Evolutionary conservation across 1,140 invertebrate genomes (phyloP).

Genomic region (Hesperophylax magnus): DNA sequence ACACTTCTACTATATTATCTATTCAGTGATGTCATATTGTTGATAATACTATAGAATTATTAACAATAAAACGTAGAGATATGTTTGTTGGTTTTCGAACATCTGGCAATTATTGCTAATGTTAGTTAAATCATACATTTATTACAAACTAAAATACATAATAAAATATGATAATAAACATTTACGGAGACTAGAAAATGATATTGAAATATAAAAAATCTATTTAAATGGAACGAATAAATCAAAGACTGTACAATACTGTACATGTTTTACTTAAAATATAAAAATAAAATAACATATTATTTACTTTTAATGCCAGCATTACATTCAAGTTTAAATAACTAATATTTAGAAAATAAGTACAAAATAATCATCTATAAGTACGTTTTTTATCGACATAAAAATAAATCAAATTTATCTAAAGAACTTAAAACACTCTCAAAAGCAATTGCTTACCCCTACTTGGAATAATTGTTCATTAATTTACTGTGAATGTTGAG

Average conservation of each 20-base stretch:
- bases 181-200: conserved; percentile 20
- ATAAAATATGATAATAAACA: not conserved
- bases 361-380: conserved; percentile 46
- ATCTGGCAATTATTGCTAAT: not conserved
- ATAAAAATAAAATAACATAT: conserved; percentile 4
- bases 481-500: too few relatives aligned
- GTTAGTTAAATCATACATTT: not conserved
- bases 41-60: too few relatives aligned
- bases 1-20: too few relatives aligned
- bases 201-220: conserved; percentile 33
- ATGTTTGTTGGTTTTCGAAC: too few relatives aligned
- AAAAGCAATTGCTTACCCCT: too few relatives aligned
- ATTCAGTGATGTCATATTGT: too few relatives aligned
- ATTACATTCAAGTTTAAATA: conserved; percentile 1
- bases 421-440: too few relatives aligned
- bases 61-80: too few relatives aligned
- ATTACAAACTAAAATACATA: not conserved
- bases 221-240: not conserved
- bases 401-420: too few relatives aligned
- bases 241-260: not conserved
- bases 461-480: too few relatives aligned
- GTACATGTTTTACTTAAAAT: conserved; percentile 10
- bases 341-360: conserved; percentile 39
- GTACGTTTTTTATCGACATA: conserved; percentile 30
- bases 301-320: conserved; percentile 30